These are phyloP conservation scores for Drosophila sp. DNA, from an alignment of 1,140 invertebrate genomes.

Conservation along the genomic window DNA sequence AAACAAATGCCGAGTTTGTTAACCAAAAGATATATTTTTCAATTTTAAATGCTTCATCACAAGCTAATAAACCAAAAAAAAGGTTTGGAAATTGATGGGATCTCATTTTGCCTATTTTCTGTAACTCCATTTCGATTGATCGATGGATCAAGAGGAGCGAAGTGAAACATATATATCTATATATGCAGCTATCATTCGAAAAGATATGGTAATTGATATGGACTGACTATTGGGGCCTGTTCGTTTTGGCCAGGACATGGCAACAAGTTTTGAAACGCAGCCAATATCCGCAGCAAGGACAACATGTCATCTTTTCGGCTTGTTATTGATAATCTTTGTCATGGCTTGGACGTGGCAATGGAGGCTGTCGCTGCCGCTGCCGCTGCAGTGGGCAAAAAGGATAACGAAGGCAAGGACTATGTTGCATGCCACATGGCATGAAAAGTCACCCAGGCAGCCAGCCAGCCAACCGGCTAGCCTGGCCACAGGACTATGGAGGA, in stretches of 20 bases:
- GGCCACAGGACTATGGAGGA: conserved; percentile 50
- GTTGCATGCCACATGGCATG: conserved; percentile 19
- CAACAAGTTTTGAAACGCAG: conserved; percentile 42
- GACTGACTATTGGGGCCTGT: background rate
- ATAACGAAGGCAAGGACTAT: conserved; percentile 42
- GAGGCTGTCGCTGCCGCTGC: conserved; percentile 1
- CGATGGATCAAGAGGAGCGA: no score
- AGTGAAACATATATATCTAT: no score
- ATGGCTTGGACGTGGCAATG: conserved; percentile 41
- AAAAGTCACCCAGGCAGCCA: conserved; percentile 52
- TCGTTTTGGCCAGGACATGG: conserved; percentile 11
- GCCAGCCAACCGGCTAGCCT: conserved; percentile 14
- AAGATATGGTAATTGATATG: background rate
- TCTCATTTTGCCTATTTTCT: no score
- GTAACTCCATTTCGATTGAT: no score
- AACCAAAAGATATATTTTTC: no score
- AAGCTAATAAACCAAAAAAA: no score
- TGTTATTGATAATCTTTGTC: conserved; percentile 78
- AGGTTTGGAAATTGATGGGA: no score
- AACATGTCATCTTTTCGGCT: conserved; percentile 49
- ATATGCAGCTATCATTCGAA: no score
- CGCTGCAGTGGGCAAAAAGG: conserved; percentile 46
- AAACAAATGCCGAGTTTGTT: no score
- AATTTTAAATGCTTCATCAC: no score
- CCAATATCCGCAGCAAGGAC: conserved; percentile 67